Base-by-base conservation (phyloP, 2,797 vertebrate genomes). In the Heterohyrax brucei region DNA sequence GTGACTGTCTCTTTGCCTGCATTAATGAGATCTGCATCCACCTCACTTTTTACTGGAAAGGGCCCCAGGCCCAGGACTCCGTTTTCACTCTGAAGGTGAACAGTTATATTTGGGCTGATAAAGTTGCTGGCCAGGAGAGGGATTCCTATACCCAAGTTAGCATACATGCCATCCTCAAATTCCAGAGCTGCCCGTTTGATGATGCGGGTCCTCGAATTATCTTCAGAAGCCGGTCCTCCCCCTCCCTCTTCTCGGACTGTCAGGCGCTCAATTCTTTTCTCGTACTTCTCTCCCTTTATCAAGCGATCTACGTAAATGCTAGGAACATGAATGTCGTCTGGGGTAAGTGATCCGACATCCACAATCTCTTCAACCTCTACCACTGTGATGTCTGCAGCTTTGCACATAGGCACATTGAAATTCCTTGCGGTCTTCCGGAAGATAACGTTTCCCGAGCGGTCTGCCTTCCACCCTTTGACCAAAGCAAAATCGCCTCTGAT, bases 341-440 rank as follows among this genome's bases (percentile, higher is more conserved):
- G 98, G 4, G 99, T 98, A 98, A 99, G 99, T 0, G 98, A 97
- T 95, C 99, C 99, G 19, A 99, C 97, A 77, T 99, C 99, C 97
- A 99, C 99, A 90, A 99, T 98, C 98, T 99, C 99, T 98, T 99
- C 99, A 83, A 99, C 99, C 99, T 99, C 99, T 62, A 99, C 99
- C 24, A 99, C 98, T 62, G 99, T 99, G 97, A 98, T 99, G 97
- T 98, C 99, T 81, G 99, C 99, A 97, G 99, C 99, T 98, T 99
- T 99, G 98, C 99, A 99, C 99, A 99, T 99, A 7, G 99, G 99
- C 91, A 99, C 99, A 98, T 99, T 99, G 97, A 99, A 99, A 97
- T 99, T 99, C 96, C 99, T 99, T 77, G 99, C 99, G 0, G 99
- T 99, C 98, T 99, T 99, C 95, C 99, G 99, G 99, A 99, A 99